Percentiles rank a stretch among this genome's conserved stretches.
These are phyloP conservation scores for Matsumurasca onukii DNA, from an alignment of 1,140 invertebrate species.

Conservation along the genomic window DNA sequence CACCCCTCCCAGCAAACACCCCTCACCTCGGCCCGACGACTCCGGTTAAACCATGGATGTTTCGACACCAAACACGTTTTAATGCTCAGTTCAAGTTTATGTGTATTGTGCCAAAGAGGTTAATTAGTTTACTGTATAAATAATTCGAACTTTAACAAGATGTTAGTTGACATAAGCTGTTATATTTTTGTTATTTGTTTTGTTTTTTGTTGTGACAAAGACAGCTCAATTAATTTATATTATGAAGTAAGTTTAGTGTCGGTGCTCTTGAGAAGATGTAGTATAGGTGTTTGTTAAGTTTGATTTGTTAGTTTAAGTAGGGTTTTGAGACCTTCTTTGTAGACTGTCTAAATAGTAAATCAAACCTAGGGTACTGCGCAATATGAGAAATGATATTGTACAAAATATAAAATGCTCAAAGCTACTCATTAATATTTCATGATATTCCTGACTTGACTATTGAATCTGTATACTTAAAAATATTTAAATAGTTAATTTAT, in stretches of 20 bases:
- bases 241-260: neutral
- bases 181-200: constrained; percentile 29
- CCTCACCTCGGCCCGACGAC: constrained; percentile 22
- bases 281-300: constrained; percentile 17
- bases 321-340: constrained; percentile 11
- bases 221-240: constrained; percentile 31
- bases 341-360: constrained; percentile 17
- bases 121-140: constrained; percentile 32
- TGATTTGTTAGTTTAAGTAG: constrained; percentile 7
- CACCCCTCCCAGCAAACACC: constrained; percentile 38
- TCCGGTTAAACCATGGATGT: neutral
- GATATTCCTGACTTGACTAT: too few relatives aligned
- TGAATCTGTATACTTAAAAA: too few relatives aligned
- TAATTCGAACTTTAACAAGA: constrained; percentile 14
- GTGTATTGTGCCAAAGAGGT: constrained; percentile 37
- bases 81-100: constrained; percentile 33
- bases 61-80: too few relatives aligned
- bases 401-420: too few relatives aligned
- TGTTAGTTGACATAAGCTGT: constrained; percentile 15
- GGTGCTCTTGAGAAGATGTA: constrained; percentile 25
- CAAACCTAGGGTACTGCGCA: constrained; percentile 9
- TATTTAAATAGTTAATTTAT: too few relatives aligned
- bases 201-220: constrained; percentile 30
- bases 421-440: too few relatives aligned
- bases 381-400: too few relatives aligned